Evolutionary conservation across 30 jellyfish, hydroid and myxozoan species (phyloP).

Genomic region (Aurelia coerulea): DNA sequence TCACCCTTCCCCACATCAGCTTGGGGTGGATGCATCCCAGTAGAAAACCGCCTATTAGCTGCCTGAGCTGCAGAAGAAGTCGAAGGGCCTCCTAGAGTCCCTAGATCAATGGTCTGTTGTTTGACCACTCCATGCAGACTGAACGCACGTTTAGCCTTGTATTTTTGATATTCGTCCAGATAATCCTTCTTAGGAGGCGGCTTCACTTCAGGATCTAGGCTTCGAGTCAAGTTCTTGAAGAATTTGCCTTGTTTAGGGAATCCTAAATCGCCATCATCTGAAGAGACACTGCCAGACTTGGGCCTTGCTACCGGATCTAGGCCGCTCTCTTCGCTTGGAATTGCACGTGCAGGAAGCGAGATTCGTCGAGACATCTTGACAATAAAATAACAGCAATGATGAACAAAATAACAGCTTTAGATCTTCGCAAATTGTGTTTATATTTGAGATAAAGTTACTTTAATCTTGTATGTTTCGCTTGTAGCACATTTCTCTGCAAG

Average conservation of each 20-base stretch:
- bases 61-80: conserved; percentile 13
- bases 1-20: not conserved
- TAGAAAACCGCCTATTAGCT: conserved; percentile 52
- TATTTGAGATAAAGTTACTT: too few species aligned
- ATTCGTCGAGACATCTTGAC: conserved; percentile 25
- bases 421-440: too few species aligned
- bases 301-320: conserved; percentile 34
- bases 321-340: conserved; percentile 48
- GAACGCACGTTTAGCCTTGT: conserved; percentile 69
- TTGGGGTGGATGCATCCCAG: conserved; percentile 54
- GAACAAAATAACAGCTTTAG: too few species aligned
- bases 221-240: conserved; percentile 41
- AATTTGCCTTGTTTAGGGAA: conserved; percentile 53
- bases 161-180: conserved; percentile 55
- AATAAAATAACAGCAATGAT: not conserved
- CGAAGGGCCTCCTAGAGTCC: conserved; percentile 33
- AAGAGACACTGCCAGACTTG: conserved; percentile 70
- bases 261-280: conserved; percentile 61
- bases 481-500: too few species aligned
- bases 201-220: conserved; percentile 55
- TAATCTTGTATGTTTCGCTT: too few species aligned
- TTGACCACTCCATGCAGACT: conserved; percentile 65
- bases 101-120: conserved; percentile 69
- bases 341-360: conserved; percentile 46
- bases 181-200: conserved; percentile 61